Base-by-base conservation (phyloP, 2,797 vertebrate genomes). In the Ataeniobius toweri region DNA sequence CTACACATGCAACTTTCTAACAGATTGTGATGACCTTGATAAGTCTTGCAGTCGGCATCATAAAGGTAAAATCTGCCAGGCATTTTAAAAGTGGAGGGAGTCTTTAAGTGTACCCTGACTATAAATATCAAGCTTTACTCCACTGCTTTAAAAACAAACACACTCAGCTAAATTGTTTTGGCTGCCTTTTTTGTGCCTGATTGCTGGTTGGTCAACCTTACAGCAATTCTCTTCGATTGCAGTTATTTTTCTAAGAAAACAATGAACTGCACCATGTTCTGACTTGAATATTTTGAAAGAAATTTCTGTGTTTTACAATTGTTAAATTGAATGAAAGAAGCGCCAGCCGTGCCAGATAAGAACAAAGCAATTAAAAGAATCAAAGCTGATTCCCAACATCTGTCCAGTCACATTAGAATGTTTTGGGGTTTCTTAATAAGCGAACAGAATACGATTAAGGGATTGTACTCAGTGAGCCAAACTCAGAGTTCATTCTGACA, bases 311-410 rank as follows among this genome's bases (percentile, higher is more conserved):
- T 86, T 55, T 76, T 76, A 36, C 75, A 22, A 80, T 84, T 83
- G 79, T 86, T 88, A 88, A 92, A 86, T 78, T 81, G 77, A 90
- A 87, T 78, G 82, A 84, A 84, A 80, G 72, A 78, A 79, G 75
- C 7, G 50, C 59, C 86, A 88, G 83, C 75, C 56, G 71, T 70
- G 81, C 59, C 89, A 85, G 84, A 89, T 88, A 83, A 96, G 93
- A 90, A 95, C 96, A 96, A 95, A 96, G 96, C 97, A 98, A 99
- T 99, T 99, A 98, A 98, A 98, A 99, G 95, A 98, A 98, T 99
- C 96, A 98, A 96, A 96, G 96, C 95, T 96, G 95, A 97, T 96
- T 95, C 95, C 93, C 95, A 96, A 97, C 97, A 97, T 96, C 97
- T 95, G 98, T 99, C 98, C 93, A 90, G 92, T 97, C 97, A 94